These are phyloP conservation scores for Stomorhina lunata DNA, from an alignment of 2,888 invertebrate genomes.

Conservation along the genomic window DNA sequence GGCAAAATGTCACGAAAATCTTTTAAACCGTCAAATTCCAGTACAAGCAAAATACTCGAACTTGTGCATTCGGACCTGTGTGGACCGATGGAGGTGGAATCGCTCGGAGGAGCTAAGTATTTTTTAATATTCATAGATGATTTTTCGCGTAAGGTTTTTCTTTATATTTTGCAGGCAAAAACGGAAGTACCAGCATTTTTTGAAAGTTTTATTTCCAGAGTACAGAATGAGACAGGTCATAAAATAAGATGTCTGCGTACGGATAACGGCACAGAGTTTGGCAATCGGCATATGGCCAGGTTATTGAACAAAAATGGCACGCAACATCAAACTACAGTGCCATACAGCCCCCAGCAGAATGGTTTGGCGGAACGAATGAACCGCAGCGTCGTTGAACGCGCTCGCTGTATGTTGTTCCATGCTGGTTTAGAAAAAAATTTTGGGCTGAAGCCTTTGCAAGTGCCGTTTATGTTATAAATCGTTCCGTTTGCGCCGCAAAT, in stretches of 20 bases:
- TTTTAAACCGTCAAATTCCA: too few species aligned
- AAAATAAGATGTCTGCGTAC: conserved; percentile 33
- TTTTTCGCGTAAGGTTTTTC: neutral
- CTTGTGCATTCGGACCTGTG: too few species aligned
- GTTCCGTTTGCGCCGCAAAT: conserved; percentile 3
- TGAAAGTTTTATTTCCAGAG: neutral
- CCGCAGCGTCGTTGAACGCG: conserved; percentile 33
- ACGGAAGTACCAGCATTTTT: neutral
- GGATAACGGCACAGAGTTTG: conserved; percentile 58
- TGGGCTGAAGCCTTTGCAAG: conserved; percentile 37
- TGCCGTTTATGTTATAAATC: conserved; percentile 23
- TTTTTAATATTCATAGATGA: too few species aligned
- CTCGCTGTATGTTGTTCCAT: neutral
- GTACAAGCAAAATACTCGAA: too few species aligned
- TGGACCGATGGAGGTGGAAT: too few species aligned
- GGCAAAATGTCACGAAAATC: too few species aligned
- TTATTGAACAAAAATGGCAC: conserved; percentile 72
- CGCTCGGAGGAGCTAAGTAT: too few species aligned
- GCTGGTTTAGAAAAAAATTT: conserved; percentile 29
- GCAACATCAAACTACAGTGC: conserved; percentile 70
- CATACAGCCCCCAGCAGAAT: conserved; percentile 74
- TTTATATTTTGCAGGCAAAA: conserved; percentile 21
- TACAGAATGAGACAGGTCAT: conserved; percentile 6
- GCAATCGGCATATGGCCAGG: conserved; percentile 69
- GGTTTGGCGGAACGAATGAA: conserved; percentile 67